phyloP scores from a whole-genome alignment of 2,888 invertebrate species.

The Desoria tigrina region DNA sequence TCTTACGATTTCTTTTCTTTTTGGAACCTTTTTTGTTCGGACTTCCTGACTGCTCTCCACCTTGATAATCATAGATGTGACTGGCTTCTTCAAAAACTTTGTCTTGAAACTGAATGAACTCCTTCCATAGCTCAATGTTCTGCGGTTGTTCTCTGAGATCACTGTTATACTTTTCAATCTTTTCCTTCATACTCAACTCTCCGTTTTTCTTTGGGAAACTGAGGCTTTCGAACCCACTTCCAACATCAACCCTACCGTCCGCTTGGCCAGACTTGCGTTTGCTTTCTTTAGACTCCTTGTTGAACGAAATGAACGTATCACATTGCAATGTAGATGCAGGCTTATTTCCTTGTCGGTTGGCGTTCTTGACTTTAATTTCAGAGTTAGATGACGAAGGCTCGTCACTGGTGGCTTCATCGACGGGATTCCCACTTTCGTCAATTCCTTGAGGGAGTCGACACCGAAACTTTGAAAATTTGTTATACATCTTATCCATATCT shows the following conservation, averaged over 20 bases:
- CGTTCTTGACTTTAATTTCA: too few relatives aligned
- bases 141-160: constrained; percentile 44
- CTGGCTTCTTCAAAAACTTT: constrained; percentile 42
- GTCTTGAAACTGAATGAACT: constrained; percentile 52
- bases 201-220: constrained; percentile 34
- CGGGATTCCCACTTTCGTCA: background rate
- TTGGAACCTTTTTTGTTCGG: constrained; percentile 18
- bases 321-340: background rate
- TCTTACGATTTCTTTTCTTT: constrained; percentile 40
- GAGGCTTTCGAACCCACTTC: constrained; percentile 35
- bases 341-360: constrained; percentile 9
- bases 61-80: constrained; percentile 29
- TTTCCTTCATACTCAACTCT: constrained; percentile 37
- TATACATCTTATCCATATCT: constrained; percentile 31
- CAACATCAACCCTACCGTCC: constrained; percentile 16
- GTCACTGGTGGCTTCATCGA: too few relatives aligned
- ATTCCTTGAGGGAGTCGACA: background rate
- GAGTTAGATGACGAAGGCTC: too few relatives aligned
- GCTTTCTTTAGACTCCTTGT: constrained; percentile 1
- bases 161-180: constrained; percentile 43
- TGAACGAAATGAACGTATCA: constrained; percentile 26
- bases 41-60: background rate
- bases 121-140: constrained; percentile 47
- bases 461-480: constrained; percentile 27
- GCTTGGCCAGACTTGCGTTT: background rate